A percentile compares a stretch with the other conserved stretches of the same genome.
Evolutionary conservation across 2,797 vertebrate species (phyloP).

Genomic region (Tolypeutes matacus): DNA sequence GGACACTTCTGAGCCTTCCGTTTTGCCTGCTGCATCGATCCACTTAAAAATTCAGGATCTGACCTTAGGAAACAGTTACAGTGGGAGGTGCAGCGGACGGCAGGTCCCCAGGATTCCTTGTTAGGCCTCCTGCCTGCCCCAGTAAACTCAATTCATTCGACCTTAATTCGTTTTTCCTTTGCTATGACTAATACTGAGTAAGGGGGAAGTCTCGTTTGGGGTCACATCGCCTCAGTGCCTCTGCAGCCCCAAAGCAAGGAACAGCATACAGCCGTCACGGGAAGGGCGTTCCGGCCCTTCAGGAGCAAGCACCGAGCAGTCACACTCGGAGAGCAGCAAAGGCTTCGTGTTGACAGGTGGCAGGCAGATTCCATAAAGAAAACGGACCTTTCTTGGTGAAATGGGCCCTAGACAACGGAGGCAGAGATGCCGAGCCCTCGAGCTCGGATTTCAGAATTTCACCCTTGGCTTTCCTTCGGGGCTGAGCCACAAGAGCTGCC

Average conservation of each 20-base stretch:
- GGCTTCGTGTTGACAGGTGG: conserved; percentile 20
- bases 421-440: neutral
- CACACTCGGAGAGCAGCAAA: neutral
- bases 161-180: conserved; percentile 32
- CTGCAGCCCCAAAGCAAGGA: conserved; percentile 25
- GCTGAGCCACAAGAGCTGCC: neutral
- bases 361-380: neutral
- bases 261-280: neutral
- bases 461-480: neutral
- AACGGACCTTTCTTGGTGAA: neutral
- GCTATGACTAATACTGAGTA: neutral
- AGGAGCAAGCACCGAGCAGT: conserved; percentile 6
- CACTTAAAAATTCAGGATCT: neutral
- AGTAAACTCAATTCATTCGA: conserved; percentile 27
- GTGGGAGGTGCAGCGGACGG: neutral
- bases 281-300: neutral
- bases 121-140: neutral
- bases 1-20: neutral
- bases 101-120: neutral
- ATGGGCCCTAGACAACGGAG: neutral
- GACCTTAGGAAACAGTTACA: neutral
- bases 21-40: neutral
- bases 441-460: neutral
- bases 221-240: conserved; percentile 12
- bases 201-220: neutral